Evolutionary conservation across 2,888 invertebrate genomes (phyloP), one percentile per base, ranked within the genome.

Genomic region (Xestia c-nigrum): DNA sequence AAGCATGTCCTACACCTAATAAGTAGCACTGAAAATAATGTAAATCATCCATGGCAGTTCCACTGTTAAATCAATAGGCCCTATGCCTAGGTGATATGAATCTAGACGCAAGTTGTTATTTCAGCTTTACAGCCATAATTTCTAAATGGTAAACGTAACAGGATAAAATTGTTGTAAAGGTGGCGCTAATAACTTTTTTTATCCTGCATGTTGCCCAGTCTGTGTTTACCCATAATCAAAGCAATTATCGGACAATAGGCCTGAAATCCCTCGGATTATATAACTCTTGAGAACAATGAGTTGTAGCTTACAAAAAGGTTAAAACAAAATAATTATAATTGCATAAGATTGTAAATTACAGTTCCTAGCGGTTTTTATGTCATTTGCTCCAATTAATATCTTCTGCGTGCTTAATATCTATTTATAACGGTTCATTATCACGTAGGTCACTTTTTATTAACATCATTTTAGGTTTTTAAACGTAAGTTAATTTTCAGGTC

Each of bases 401-500:
- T 16, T 50, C 14, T 14, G n/a, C 14, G 31, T 31, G 16, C 14
- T n/a, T 6, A 43, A n/a, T 40, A 52, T 50, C 71, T 72, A 65
- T 64, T 57, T 65, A 65, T 71, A 68, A 52, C 14, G 10, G 24
- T 47, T 19, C 38, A 64, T n/a, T 57, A 57, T 75, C 10, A 21
- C 31, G 40, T n/a, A 74, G 59, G 70, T 65, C 16, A 70, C 38
- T 7, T 69, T 57, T 24, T 67, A 46, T 70, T 52, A 50, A n/a
- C 24, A 43, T 57, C 1, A 70, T 52, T 24, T 24, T 43, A 59
- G 12, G 40, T 67, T 73, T 50, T 10, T 85, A 63, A 84, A 67
- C 67, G 24, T 57, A 72, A 64, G 7, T 61, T 69, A 76, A 68
- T 83, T 95, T 95, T 55, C 96, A 98, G 98, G 98, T 98, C 90